Conservation (phyloP, 2,888 invertebrate species). For the Unio pictorum region DNA sequence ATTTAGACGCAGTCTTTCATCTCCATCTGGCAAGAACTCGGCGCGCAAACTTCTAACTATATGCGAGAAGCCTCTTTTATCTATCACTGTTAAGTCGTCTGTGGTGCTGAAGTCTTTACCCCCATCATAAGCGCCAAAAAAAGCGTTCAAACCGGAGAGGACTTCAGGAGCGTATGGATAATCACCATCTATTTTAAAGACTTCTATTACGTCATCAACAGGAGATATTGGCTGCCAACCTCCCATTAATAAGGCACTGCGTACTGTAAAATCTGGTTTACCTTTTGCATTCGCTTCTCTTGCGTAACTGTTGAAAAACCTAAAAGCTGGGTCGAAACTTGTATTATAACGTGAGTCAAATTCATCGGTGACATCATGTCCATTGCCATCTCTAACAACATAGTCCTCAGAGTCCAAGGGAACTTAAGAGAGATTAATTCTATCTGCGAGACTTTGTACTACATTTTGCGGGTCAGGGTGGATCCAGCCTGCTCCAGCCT, state of each 20-base stretch:
- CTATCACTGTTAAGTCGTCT: neutral
- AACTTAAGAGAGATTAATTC: conserved; percentile 7
- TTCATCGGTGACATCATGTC: conserved; percentile 11
- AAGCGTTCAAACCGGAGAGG: neutral
- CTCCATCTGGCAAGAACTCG: neutral
- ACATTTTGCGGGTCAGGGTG: conserved; percentile 20
- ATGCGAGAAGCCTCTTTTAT: neutral
- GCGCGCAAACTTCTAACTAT: neutral
- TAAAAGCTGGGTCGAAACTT: neutral
- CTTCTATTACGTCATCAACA: conserved; percentile 18
- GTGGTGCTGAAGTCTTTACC: too few relatives aligned
- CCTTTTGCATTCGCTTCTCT: neutral
- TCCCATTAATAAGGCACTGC: conserved; percentile 8
- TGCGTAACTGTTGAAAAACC: neutral
- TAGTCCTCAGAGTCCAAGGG: conserved; percentile 8
- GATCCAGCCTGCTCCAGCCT: conserved; percentile 25
- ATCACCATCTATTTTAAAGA: conserved; percentile 8
- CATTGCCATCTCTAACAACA: conserved; percentile 14
- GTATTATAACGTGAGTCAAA: conserved; percentile 8
- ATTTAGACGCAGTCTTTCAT: neutral
- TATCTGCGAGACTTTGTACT: conserved; percentile 12
- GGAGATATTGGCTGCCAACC: conserved; percentile 12
- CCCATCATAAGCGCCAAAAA: neutral
- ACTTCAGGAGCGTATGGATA: neutral
- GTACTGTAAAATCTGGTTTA: conserved; percentile 9